A percentile compares a stretch with the other conserved stretches of the same genome.
These are phyloP conservation scores for Matsumyia berberina DNA, from an alignment of 2,888 invertebrate genomes.

Conservation along the genomic window DNA sequence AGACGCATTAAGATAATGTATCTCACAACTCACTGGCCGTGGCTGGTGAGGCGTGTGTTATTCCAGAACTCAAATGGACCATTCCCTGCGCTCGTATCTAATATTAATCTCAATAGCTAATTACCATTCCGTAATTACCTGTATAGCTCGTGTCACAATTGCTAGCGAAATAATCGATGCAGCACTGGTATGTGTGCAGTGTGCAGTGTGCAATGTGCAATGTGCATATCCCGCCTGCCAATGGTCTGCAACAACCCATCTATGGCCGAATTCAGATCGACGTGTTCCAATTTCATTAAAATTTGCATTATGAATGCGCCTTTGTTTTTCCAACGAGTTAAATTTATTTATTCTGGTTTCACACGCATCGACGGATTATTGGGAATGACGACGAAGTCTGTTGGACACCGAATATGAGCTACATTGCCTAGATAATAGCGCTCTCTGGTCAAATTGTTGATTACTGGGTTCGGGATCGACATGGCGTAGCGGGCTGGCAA, in stretches of 20 bases:
- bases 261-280: constrained; percentile 63
- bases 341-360: constrained; percentile 72
- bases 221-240: constrained; percentile 13
- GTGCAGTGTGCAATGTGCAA: too few species aligned
- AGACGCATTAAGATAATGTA: constrained; percentile 63
- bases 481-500: background rate
- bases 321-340: constrained; percentile 64
- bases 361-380: constrained; percentile 58
- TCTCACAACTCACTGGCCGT: constrained; percentile 31
- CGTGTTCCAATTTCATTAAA: constrained; percentile 75
- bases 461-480: constrained; percentile 45
- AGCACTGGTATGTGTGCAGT: constrained; percentile 10
- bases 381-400: constrained; percentile 21
- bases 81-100: constrained; percentile 69
- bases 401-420: constrained; percentile 1
- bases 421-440: constrained; percentile 51
- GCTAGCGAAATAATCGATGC: constrained; percentile 65
- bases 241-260: constrained; percentile 54
- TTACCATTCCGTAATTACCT: constrained; percentile 70
- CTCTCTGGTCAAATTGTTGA: constrained; percentile 59
- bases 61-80: constrained; percentile 59
- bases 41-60: constrained; percentile 28
- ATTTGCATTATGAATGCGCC: constrained; percentile 72
- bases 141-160: constrained; percentile 64
- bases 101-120: constrained; percentile 76